These are phyloP conservation scores for Prunella himalayana DNA, from an alignment of 2,113 vertebrate genomes.

Conservation along the genomic window DNA sequence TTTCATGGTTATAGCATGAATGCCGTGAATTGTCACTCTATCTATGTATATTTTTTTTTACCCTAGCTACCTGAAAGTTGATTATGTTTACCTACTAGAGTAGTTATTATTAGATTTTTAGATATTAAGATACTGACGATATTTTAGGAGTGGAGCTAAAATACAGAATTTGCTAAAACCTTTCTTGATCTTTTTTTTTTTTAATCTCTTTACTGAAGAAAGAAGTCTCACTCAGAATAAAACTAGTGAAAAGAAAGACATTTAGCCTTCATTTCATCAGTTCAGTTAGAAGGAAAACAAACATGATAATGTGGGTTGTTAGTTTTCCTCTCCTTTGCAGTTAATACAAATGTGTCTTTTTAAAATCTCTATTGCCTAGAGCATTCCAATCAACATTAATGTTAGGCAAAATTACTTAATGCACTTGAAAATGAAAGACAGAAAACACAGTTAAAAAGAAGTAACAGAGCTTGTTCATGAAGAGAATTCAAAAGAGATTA, in stretches of 20 bases:
- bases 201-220: background rate
- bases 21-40: background rate
- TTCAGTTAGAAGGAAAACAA: conserved; percentile 18
- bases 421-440: background rate
- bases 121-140: background rate
- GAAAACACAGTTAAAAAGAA: background rate
- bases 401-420: background rate
- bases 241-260: background rate
- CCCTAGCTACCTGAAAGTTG: background rate
- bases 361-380: background rate
- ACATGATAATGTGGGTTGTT: background rate
- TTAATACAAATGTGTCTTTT: background rate
- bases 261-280: background rate
- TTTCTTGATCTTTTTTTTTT: background rate
- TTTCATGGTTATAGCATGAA: background rate
- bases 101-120: background rate
- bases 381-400: background rate
- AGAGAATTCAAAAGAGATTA: background rate
- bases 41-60: fast-evolving
- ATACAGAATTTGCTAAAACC: background rate
- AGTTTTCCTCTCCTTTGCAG: background rate
- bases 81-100: fast-evolving
- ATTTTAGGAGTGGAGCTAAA: background rate
- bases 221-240: background rate
- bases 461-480: background rate